Conservation (phyloP, 1,140 invertebrate genomes). For the Cydia fagiglandana region DNA sequence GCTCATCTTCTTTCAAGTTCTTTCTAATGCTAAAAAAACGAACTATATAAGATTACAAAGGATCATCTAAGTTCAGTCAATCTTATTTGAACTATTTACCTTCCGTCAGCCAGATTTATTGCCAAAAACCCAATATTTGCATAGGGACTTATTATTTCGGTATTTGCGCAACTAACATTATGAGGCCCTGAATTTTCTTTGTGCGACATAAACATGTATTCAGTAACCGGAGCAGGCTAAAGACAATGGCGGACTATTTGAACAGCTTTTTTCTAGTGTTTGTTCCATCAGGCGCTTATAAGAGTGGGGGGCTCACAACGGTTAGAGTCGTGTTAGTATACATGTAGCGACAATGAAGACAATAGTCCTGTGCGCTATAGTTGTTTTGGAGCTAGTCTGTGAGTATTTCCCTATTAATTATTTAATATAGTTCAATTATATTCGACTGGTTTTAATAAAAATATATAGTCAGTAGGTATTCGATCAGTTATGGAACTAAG, state of each 20-base stretch:
- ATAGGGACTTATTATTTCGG: background rate
- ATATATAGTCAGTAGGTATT: no score
- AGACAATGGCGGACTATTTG: constrained; percentile 37
- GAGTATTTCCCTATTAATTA: constrained; percentile 36
- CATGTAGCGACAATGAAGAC: constrained; percentile 42
- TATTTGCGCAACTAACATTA: constrained; percentile 21
- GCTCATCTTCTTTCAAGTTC: no score
- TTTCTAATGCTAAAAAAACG: no score
- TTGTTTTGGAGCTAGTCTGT: constrained; percentile 40
- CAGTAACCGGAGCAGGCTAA: constrained; percentile 17
- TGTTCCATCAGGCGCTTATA: constrained; percentile 38
- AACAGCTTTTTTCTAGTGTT: constrained; percentile 46
- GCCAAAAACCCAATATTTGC: constrained; percentile 26
- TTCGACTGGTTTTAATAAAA: background rate
- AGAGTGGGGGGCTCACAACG: constrained; percentile 36
- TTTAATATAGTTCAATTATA: constrained; percentile 33
- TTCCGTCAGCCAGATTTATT: constrained; percentile 11
- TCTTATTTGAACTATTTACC: background rate
- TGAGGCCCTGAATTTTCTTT: constrained; percentile 14
- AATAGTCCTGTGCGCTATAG: constrained; percentile 40
- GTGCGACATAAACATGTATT: constrained; percentile 14
- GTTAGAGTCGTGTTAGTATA: constrained; percentile 41
- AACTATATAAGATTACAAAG: no score
- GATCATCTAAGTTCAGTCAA: no score
- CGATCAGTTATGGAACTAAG: no score